Percentiles rank a stretch among this genome's conserved stretches.
phyloP scores from a whole-genome alignment of 2,888 invertebrate genomes.

The Cabera pusaria region DNA sequence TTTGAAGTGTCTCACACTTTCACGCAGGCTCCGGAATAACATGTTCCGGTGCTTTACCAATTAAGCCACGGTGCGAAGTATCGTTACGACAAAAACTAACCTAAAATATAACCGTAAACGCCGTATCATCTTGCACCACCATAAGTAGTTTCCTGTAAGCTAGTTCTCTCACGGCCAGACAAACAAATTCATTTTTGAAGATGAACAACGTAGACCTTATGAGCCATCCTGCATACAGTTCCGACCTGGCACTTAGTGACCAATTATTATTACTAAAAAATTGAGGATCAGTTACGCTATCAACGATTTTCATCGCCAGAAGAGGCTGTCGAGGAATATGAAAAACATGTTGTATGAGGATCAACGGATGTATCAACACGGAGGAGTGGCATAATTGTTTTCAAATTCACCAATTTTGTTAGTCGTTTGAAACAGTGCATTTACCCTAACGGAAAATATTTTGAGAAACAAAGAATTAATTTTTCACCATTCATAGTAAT shows the following conservation, averaged over 20 bases:
- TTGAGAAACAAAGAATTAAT: slow-evolving; percentile 1
- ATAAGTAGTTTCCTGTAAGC: too few species aligned
- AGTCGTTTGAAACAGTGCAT: neutral
- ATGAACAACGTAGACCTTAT: neutral
- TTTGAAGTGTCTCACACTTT: too few species aligned
- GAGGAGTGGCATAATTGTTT: neutral
- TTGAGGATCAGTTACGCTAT: neutral
- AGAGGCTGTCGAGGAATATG: too few species aligned
- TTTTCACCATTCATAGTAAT: neutral
- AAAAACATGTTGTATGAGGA: neutral
- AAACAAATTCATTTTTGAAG: neutral
- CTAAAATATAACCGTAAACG: neutral
- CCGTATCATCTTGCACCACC: neutral
- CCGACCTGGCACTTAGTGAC: too few species aligned
- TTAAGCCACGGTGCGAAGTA: neutral
- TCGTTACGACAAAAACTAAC: neutral
- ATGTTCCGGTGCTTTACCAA: too few species aligned
- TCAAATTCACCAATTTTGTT: too few species aligned
- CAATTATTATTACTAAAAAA: too few species aligned
- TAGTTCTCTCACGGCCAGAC: neutral
- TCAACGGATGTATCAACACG: too few species aligned
- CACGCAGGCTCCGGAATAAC: too few species aligned
- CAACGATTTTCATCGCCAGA: too few species aligned
- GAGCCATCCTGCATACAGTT: too few species aligned
- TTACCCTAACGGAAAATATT: neutral